These are phyloP conservation scores for Xanthia icteritia DNA, from an alignment of 2,888 invertebrate species.

Conservation along the genomic window DNA sequence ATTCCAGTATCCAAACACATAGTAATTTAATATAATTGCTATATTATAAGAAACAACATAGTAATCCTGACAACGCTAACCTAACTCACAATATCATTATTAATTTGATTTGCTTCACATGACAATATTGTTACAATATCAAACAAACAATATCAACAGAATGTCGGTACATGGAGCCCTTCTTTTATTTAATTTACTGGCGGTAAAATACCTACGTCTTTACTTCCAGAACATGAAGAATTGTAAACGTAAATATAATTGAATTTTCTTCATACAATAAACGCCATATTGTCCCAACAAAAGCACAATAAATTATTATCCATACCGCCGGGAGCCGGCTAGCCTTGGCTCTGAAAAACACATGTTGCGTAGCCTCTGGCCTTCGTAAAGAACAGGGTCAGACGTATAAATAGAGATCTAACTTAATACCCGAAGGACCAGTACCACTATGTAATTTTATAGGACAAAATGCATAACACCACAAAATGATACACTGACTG, in stretches of 20 bases:
- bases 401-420: conserved; percentile 19
- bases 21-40: conserved; percentile 20
- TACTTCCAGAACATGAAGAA: neutral
- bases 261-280: conserved; percentile 4
- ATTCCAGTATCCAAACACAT: conserved; percentile 4
- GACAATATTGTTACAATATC: conserved; percentile 14
- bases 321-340: conserved; percentile 27
- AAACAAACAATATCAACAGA: conserved; percentile 7
- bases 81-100: conserved; percentile 16
- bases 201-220: neutral
- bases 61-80: conserved; percentile 2
- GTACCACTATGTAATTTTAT: conserved; percentile 1
- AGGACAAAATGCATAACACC: conserved; percentile 1
- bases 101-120: conserved; percentile 27
- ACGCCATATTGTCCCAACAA: conserved; percentile 6
- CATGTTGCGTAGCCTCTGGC: conserved; percentile 47
- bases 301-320: conserved; percentile 35
- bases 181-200: neutral
- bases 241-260: neutral
- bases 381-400: conserved; percentile 36
- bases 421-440: conserved; percentile 16
- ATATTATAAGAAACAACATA: conserved; percentile 16
- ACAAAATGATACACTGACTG: neutral
- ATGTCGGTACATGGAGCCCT: neutral
- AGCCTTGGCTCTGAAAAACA: conserved; percentile 45